A percentile compares a stretch with the other conserved stretches of the same genome.
Conservation (phyloP, 2,888 invertebrate species). For the Diplazon laetatorius region DNA sequence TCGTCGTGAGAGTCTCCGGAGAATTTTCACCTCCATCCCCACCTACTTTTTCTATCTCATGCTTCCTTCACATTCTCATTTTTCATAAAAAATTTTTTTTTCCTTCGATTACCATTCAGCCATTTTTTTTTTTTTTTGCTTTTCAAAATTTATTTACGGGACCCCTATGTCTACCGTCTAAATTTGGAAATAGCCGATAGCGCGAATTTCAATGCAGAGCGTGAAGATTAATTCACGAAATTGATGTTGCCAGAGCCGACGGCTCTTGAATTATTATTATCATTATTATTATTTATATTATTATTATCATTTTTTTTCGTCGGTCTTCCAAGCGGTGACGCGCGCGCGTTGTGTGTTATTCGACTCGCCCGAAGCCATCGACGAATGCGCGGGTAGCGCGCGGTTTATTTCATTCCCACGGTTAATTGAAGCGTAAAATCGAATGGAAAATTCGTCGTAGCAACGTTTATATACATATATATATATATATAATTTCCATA, state of each 20-base stretch:
- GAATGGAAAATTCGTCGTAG: neutral
- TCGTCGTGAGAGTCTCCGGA: constrained; percentile 37
- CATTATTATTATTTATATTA: no score
- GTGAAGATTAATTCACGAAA: constrained; percentile 28
- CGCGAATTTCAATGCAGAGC: neutral
- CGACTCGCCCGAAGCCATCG: constrained; percentile 5
- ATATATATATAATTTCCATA: no score
- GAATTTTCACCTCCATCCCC: constrained; percentile 1
- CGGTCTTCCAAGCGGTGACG: neutral
- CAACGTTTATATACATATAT: no score
- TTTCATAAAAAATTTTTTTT: no score
- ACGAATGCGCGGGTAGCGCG: neutral
- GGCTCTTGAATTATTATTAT: no score
- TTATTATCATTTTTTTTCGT: no score
- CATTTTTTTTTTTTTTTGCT: neutral
- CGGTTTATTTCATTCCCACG: neutral
- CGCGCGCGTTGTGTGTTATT: no score
- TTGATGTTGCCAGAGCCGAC: constrained; percentile 15
- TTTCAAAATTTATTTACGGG: no score
- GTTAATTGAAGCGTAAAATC: neutral
- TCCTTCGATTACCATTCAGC: no score
- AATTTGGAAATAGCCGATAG: neutral
- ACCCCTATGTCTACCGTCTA: no score
- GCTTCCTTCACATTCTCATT: no score
- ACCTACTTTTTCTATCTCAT: no score